Evolutionary conservation across 2,113 vertebrate genomes (phyloP).

Genomic region (Forbesichthys agassizii): DNA sequence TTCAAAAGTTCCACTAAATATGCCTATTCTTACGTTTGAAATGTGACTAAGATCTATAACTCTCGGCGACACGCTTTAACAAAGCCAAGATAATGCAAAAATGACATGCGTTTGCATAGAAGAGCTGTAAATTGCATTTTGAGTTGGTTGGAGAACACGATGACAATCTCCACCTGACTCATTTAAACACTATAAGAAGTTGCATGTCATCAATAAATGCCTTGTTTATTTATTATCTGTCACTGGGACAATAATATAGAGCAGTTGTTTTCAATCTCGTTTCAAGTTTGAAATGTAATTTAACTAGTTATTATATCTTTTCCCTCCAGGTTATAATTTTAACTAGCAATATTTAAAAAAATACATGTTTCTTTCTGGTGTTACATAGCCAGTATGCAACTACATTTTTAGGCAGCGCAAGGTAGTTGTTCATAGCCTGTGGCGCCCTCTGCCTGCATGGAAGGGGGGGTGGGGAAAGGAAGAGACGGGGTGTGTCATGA

Average conservation of each 20-base stretch:
- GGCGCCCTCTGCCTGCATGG: too few relatives aligned
- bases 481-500: too few relatives aligned
- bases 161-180: conserved; percentile 34
- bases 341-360: too few relatives aligned
- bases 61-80: conserved; percentile 47
- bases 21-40: neutral
- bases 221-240: neutral
- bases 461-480: too few relatives aligned
- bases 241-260: neutral
- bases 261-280: too few relatives aligned
- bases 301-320: too few relatives aligned
- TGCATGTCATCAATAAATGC: conserved; percentile 13
- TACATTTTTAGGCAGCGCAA: too few relatives aligned
- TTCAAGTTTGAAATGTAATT: too few relatives aligned
- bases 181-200: conserved; percentile 54
- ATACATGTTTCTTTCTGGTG: too few relatives aligned
- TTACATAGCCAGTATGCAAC: too few relatives aligned
- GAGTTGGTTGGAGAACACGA: neutral
- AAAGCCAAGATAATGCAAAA: conserved; percentile 54
- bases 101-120: conserved; percentile 75
- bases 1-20: neutral
- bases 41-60: neutral
- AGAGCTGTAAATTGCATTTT: conserved; percentile 30
- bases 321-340: too few relatives aligned
- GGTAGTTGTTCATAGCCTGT: too few relatives aligned